Conservation (phyloP, 2,888 invertebrate genomes). For the Andrena bucephala region DNA sequence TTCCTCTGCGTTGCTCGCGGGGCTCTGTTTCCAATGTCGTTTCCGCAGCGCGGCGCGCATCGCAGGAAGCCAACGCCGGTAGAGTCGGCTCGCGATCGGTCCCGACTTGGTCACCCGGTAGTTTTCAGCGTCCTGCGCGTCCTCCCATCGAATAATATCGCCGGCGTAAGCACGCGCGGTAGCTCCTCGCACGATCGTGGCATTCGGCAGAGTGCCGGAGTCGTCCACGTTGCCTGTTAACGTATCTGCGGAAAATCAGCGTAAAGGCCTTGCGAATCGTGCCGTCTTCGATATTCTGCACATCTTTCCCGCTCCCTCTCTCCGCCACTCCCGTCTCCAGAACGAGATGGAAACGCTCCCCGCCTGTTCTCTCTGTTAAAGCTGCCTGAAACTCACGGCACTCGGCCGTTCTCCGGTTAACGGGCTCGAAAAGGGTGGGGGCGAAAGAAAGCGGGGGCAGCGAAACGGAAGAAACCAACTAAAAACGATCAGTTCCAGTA, state of each 20-base stretch:
- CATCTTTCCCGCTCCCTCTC: not conserved
- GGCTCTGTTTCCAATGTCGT: conserved; percentile 59
- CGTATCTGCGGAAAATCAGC: conserved; percentile 59
- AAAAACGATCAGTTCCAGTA: conserved; percentile 54
- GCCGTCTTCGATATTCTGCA: conserved; percentile 17
- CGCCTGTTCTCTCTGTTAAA: conserved; percentile 26
- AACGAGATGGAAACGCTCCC: not conserved
- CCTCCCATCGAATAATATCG: conserved; percentile 49
- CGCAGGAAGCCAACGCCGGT: conserved; percentile 39
- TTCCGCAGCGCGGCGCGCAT: conserved; percentile 36
- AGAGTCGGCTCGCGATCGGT: conserved; percentile 40
- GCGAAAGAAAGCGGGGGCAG: not conserved
- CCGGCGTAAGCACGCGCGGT: conserved; percentile 53
- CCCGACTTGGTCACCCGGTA: conserved; percentile 35
- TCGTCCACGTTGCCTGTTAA: conserved; percentile 73
- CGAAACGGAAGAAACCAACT: conserved; percentile 49
- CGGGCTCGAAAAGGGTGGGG: not conserved
- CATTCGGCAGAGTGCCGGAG: conserved; percentile 71
- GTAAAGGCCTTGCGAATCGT: conserved; percentile 63
- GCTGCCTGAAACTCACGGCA: conserved; percentile 53
- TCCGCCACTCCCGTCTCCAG: not conserved
- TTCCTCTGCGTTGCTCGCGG: not conserved
- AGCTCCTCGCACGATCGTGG: conserved; percentile 61
- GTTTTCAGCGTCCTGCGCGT: conserved; percentile 51
- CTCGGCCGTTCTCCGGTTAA: conserved; percentile 33